A percentile compares a stretch with the other conserved stretches of the same genome.
Evolutionary conservation across 2,113 vertebrate species (phyloP).

Genomic region (Passerina amoena): DNA sequence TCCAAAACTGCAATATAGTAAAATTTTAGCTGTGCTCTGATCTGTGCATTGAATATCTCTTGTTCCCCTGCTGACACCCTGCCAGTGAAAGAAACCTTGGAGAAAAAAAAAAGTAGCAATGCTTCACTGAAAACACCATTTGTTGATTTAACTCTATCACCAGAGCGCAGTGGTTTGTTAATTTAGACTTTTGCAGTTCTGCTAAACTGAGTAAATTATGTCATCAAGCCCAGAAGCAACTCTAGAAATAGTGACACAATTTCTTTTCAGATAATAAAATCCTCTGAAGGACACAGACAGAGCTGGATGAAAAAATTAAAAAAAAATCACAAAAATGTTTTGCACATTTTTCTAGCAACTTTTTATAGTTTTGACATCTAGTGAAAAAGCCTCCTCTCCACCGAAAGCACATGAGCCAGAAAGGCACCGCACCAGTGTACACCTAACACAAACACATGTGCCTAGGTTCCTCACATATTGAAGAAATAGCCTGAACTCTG

Average conservation of each 20-base stretch:
- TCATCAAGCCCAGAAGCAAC: not conserved
- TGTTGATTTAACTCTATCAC: not conserved
- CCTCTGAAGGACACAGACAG: not conserved
- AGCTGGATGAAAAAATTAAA: not conserved
- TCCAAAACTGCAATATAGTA: not conserved
- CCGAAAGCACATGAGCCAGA: not conserved
- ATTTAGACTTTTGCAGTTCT: constrained; percentile 23
- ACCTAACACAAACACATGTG: rapidly evolving
- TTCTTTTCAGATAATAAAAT: not conserved
- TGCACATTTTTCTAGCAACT: not conserved
- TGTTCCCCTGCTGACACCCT: not conserved
- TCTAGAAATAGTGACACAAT: not conserved
- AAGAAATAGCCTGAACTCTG: not conserved
- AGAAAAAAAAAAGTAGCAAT: not conserved
- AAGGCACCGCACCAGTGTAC: not conserved
- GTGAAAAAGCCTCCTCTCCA: not conserved
- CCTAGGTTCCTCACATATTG: not conserved
- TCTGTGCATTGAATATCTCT: not conserved
- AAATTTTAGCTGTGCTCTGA: not conserved
- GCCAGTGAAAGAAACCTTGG: not conserved
- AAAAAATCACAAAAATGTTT: not conserved
- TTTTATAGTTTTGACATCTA: not conserved
- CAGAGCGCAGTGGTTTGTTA: not conserved
- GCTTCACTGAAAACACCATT: not conserved
- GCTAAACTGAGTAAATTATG: constrained; percentile 36